These are phyloP conservation scores for Metopia argyrocephala DNA, from an alignment of 2,888 invertebrate genomes.

Conservation along the genomic window DNA sequence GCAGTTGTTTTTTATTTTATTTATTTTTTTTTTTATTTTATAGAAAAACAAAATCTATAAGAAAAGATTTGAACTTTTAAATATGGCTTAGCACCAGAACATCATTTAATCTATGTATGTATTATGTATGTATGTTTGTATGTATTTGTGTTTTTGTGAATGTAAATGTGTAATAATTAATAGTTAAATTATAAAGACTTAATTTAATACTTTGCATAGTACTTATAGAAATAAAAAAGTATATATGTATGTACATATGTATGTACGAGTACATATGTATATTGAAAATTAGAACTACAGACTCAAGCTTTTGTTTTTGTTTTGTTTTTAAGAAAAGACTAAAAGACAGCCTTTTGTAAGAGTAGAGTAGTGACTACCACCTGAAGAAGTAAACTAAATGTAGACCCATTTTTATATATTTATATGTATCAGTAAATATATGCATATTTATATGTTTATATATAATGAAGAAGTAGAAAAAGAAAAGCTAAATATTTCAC, in stretches of 20 bases:
- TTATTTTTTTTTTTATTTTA: neutral
- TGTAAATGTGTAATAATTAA: conserved; percentile 14
- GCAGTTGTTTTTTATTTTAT: conserved; percentile 18
- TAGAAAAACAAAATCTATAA: conserved; percentile 32
- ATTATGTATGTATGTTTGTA: conserved; percentile 14
- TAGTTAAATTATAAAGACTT: conserved; percentile 39
- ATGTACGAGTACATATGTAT: too few relatives aligned
- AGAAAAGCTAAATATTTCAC: conserved; percentile 40
- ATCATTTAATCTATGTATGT: conserved; percentile 29
- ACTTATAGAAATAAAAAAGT: conserved; percentile 15
- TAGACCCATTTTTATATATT: conserved; percentile 46
- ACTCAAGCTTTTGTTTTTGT: too few relatives aligned
- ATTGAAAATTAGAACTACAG: too few relatives aligned
- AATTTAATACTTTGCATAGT: conserved; percentile 61
- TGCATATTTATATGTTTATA: too few relatives aligned
- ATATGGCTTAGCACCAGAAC: conserved; percentile 73
- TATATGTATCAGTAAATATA: too few relatives aligned
- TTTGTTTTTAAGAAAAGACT: too few relatives aligned
- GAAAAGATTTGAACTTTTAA: conserved; percentile 68
- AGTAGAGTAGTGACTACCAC: conserved; percentile 45
- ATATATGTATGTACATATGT: neutral
- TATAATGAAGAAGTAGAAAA: conserved; percentile 3
- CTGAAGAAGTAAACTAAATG: conserved; percentile 45
- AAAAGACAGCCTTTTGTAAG: neutral
- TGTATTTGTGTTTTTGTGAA: conserved; percentile 4